Evolutionary conservation across 2,888 invertebrate species (phyloP), one percentile per base, ranked within the genome.

Genomic region (Archaeoteleia sp.): DNA sequence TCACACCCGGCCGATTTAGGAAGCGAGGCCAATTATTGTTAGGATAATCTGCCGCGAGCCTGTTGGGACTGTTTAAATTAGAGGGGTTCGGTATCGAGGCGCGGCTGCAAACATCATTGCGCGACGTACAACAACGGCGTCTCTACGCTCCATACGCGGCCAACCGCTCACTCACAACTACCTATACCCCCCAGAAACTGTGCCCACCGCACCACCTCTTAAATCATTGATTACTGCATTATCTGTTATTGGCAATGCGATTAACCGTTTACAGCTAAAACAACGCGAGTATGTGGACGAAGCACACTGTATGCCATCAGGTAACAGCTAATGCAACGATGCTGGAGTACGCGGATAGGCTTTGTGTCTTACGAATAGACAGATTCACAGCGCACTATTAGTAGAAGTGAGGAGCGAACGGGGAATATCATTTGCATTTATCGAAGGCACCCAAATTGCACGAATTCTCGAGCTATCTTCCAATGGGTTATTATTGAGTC

Each of bases 211-310:
- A 53, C 71, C 73, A 62, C 57, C 74, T 77, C 78, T 70, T 83
- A 84, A 84, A 83, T 84, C 83, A 84, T 83, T 81, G 82, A 84
- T 83, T 82, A 82, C 82, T 80, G 82, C 81, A 84, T 84, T 84
- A 84, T 84, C 84, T 84, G 84, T 83, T 84, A 84, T 84, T 84
- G 84, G 83, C 82, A 83, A 83, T 83, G 82, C 83, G 82, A 84
- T 83, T 84, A 84, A 82, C 79, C 83, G 83, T 80, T 84, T 82
- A 82, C 81, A 76, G 78, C 81, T 80, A 81, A 83, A 67, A 63
- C 66, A 66, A 57, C 66, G 53, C 48, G 42, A 40, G 10, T 43
- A 34, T 14, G 45, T 30, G 32, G 32, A 34, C 40, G 25, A 25
- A n/a, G 13, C 13, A 35, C 1, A 35, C 35, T 35, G 10, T 13